phyloP scores from a whole-genome alignment of 2,113 vertebrate genomes.

The Cranoglanis bouderius region DNA sequence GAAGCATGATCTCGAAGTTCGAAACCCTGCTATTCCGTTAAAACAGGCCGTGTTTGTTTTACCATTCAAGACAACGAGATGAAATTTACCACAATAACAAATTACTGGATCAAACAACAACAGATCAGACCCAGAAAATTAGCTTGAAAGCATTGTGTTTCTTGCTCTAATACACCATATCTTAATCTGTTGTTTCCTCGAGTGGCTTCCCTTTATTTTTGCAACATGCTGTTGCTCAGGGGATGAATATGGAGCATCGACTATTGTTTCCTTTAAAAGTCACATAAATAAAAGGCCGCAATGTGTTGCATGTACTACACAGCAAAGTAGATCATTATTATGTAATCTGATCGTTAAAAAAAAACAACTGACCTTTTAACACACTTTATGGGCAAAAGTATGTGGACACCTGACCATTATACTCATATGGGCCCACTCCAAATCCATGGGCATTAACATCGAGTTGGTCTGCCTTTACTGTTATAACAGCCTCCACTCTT shows the following conservation, averaged over 20 bases:
- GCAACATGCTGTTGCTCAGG: neutral
- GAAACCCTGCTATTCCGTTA: neutral
- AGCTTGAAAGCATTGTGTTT: neutral
- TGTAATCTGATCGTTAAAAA: neutral
- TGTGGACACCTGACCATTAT: neutral
- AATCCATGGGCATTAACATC: neutral
- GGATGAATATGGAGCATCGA: neutral
- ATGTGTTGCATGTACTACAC: neutral
- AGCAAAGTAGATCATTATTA: neutral
- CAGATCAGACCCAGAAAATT: neutral
- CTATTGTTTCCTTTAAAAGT: neutral
- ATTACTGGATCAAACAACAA: neutral
- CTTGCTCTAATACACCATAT: neutral
- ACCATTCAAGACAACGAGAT: neutral
- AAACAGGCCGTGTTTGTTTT: neutral
- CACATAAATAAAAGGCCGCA: neutral
- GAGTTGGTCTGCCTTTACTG: neutral
- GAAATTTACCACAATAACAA: neutral
- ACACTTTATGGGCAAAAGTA: neutral
- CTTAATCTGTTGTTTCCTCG: neutral
- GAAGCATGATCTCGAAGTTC: neutral
- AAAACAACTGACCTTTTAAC: neutral
- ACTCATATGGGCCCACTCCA: neutral
- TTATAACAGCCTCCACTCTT: neutral
- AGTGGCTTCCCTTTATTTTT: neutral